Evolutionary conservation across 1,140 invertebrate genomes (phyloP), one percentile per base, ranked within the genome.

Genomic region (Homarus americanus): DNA sequence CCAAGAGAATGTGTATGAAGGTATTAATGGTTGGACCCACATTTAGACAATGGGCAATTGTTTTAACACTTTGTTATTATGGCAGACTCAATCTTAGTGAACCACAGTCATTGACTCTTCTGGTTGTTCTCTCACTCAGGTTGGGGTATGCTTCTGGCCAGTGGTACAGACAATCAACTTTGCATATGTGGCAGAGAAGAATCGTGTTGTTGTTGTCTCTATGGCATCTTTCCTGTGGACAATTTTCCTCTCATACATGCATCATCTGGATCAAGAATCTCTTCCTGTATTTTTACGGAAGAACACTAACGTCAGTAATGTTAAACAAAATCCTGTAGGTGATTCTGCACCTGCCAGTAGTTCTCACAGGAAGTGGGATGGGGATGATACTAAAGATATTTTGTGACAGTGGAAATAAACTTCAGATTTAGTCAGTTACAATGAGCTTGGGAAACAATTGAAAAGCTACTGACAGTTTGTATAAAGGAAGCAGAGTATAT

Each of bases 171-270:
- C 88, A 2, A 9, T 90, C 80, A 90, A 90, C 79, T 90, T 90
- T 83, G 88, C 88, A 28, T 90, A 90, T 78, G 82, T 90, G 4
- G 32, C 80, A 20, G 88, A 90, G 49, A 90, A 44, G 82, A 90
- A 90, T 44, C 80, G 88, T 36, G 88, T 90, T 28, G 88, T 90
- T 15, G 80, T 90, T n/a, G 88, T 90, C 32, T 83, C 88, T 9
- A 1, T 90, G 1, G 88, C 88, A 34, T 90, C 88, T 9, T 90
- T 90, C 69, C 34, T 90, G 36, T 90, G 88, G 88, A 90, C 88
- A 40, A 84, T 90, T 32, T 90, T 90, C 88, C 69, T 90, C 24
- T 90, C 88, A 1, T 90, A 90, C 49, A 90, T 90, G 88, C 88
- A 90, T 41, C 79, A 84, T 40, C 20, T 90, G 63, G 78, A 83